A percentile compares a stretch with the other conserved stretches of the same genome.
Evolutionary conservation across 1,140 invertebrate genomes (phyloP).

Genomic region (Chironomus striatipennis): DNA sequence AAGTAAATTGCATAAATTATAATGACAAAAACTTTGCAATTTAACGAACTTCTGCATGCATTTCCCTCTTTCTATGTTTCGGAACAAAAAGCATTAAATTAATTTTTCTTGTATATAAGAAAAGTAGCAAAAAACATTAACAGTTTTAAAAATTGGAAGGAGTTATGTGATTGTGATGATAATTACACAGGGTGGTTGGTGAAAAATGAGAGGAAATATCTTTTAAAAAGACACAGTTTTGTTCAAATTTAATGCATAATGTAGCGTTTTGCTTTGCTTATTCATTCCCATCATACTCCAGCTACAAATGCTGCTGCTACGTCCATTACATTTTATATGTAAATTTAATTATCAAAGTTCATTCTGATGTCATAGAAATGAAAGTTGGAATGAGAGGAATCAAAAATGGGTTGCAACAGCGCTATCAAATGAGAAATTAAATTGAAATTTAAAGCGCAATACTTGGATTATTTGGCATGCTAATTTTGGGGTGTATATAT

Average conservation of each 20-base stretch:
- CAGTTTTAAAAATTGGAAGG: neutral
- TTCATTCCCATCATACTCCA: neutral
- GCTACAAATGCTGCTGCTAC: neutral
- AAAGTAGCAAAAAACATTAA: neutral
- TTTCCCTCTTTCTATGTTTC: neutral
- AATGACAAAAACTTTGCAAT: conserved; percentile 2
- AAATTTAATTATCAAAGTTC: conserved; percentile 15
- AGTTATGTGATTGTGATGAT: no score
- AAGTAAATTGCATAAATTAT: conserved; percentile 3
- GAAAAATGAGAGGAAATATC: neutral
- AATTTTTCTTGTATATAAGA: no score
- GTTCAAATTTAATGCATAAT: neutral
- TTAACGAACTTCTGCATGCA: conserved; percentile 4
- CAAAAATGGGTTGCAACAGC: neutral
- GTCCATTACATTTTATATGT: conserved; percentile 9
- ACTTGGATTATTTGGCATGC: no score
- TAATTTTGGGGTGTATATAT: no score
- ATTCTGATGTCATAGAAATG: neutral
- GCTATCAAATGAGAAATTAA: no score
- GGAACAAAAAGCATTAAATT: no score
- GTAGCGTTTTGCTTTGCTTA: neutral
- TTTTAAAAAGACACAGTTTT: neutral
- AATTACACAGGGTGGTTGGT: neutral
- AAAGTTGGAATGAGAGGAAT: neutral
- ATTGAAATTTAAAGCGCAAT: no score